Base-by-base conservation (phyloP, 1,140 invertebrate genomes). In the Sipha flava region DNA sequence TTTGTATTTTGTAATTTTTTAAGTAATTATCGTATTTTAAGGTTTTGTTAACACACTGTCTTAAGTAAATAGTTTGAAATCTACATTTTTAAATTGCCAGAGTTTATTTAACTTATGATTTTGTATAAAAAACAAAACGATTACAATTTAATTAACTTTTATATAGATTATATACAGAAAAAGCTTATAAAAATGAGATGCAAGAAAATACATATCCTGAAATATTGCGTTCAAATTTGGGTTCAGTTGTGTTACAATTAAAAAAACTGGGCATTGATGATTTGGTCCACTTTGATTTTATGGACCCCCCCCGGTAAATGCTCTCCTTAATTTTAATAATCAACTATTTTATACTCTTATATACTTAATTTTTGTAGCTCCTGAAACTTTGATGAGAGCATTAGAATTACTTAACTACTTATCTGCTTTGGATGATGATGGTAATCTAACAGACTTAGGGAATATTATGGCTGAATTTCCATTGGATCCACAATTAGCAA, bases 391-490 rank as follows among this genome's bases (percentile, higher is more conserved):
- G n/a, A 99, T 99, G 98, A 88, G 98, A 85, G 98, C 98, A 2
- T 86, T 99, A 75, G 98, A 99, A 88, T 87, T 99, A 72, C 88
- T 99, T 12, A 99, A 99, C 88, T 99, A 99, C 86, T 87, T 99
- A 73, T 95, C 95, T 5, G 96, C 95, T 0, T 88, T 98, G 81
- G 97, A 99, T 83, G 98, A 99, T 86, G 96, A 98, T 86, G 94
- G 96, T 66, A 97, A 98, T 85, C 87, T 98, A 62, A 98, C 96
- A 0, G 95, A 98, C 85, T 87, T 97, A 49, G 96, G 96, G n/a
- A 95, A 96, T 0, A 93, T 99, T 81, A 99, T 99, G 98, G 97
- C 98, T 0, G 98, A 99, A 87, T 99, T 99, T 84, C 98, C 98
- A 0, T 87, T 99, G 7, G 98, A 99, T 90, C 98, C 98, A 3